Conservation (phyloP, 2,888 invertebrate genomes). For the Steinernema hermaphroditum region DNA sequence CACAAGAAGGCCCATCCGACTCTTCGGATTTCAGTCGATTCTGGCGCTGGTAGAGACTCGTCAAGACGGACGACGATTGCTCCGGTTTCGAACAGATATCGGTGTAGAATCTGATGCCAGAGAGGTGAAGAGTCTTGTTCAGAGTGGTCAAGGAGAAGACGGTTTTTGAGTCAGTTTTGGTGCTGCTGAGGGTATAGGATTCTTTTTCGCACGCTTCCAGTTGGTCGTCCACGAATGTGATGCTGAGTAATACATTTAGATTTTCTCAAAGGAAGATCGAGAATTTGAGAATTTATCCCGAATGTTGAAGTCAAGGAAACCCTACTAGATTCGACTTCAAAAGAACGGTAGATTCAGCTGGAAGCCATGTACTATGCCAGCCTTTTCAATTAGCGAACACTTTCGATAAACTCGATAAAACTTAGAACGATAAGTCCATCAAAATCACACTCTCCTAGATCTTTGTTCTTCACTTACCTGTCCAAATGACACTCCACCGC, state of each 20-base stretch:
- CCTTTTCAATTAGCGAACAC: too few relatives aligned
- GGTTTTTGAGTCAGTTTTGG: neutral
- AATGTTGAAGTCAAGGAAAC: too few relatives aligned
- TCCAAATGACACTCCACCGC: slow-evolving; percentile 19
- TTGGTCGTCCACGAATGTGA: neutral
- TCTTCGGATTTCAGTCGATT: neutral
- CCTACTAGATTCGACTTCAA: too few relatives aligned
- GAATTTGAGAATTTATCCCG: too few relatives aligned
- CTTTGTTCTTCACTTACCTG: neutral
- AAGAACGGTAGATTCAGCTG: too few relatives aligned
- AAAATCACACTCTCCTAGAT: too few relatives aligned
- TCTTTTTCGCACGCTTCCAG: neutral
- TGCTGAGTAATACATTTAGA: too few relatives aligned
- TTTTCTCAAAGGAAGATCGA: too few relatives aligned
- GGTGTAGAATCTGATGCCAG: slow-evolving; percentile 3
- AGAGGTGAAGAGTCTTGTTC: neutral
- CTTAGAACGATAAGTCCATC: too few relatives aligned
- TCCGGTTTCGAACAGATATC: slow-evolving; percentile 10
- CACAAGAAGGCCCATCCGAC: neutral
- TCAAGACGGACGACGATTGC: neutral
- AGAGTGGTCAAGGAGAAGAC: neutral
- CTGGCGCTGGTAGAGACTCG: slow-evolving; percentile 1
- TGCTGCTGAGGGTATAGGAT: neutral
- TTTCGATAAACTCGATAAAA: too few relatives aligned
- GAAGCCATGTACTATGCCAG: too few relatives aligned